Percentiles rank a stretch among this genome's conserved stretches.
Evolutionary conservation across 2,888 invertebrate species (phyloP).

Genomic region (Hyposoter didymator): DNA sequence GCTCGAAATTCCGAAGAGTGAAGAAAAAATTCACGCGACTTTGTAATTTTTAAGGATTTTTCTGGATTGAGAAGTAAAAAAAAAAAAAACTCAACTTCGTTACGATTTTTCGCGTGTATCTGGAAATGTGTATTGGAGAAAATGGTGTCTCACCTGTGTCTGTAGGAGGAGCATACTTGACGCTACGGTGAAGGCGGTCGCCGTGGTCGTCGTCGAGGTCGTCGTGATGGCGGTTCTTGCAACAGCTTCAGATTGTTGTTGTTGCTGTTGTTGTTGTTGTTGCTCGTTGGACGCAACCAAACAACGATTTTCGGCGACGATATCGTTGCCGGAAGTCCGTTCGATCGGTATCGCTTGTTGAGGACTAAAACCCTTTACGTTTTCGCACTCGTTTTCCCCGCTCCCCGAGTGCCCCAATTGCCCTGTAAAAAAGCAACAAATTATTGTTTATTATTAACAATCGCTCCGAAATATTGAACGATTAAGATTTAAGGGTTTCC

Average conservation of each 20-base stretch:
- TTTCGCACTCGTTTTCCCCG: constrained; percentile 78
- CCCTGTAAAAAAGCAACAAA: constrained; percentile 72
- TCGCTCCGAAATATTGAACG: neutral
- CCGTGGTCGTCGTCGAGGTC: constrained; percentile 86
- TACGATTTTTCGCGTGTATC: neutral
- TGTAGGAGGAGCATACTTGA: constrained; percentile 98
- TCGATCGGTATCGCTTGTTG: constrained; percentile 71
- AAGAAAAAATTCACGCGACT: too few species aligned
- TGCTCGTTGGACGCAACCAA: constrained; percentile 49
- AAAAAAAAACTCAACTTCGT: too few species aligned
- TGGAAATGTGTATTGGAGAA: neutral
- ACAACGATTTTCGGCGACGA: constrained; percentile 69
- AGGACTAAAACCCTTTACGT: constrained; percentile 72
- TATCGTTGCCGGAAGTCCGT: constrained; percentile 68
- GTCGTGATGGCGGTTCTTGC: constrained; percentile 77
- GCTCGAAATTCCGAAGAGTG: too few species aligned
- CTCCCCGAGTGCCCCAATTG: constrained; percentile 79
- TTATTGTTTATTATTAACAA: neutral
- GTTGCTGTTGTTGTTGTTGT: constrained; percentile 69
- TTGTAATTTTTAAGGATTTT: too few species aligned
- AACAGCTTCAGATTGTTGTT: constrained; percentile 11
- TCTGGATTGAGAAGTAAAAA: too few species aligned
- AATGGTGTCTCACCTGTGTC: constrained; percentile 90
- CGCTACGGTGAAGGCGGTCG: constrained; percentile 86
- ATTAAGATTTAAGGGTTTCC: neutral